Percentiles rank a stretch among this genome's conserved stretches.
phyloP scores from a whole-genome alignment of 2,113 vertebrate species.

The Coptodon bakossiorum region DNA sequence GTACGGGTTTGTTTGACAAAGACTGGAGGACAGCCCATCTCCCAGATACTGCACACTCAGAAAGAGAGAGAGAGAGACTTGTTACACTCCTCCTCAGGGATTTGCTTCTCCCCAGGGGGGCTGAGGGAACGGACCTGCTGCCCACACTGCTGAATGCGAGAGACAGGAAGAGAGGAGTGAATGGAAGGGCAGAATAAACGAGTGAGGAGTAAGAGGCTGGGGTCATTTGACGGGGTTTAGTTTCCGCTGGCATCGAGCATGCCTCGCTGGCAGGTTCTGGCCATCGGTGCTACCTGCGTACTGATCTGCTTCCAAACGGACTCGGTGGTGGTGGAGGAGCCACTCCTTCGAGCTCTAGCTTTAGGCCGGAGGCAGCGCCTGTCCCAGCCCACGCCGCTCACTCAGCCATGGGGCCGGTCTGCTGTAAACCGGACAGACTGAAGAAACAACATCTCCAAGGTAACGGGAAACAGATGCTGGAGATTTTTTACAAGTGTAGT shows the following conservation, averaged over 20 bases:
- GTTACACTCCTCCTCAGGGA: slow-evolving; percentile 58
- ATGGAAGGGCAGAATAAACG: slow-evolving; percentile 24
- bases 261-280: slow-evolving; percentile 40
- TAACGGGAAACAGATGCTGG: slow-evolving; percentile 59
- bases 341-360: slow-evolving; percentile 12
- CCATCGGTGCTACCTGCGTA: slow-evolving; percentile 26
- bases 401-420: slow-evolving; percentile 67
- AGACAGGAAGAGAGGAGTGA: slow-evolving; percentile 18
- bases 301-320: slow-evolving; percentile 33
- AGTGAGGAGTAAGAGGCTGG: slow-evolving; percentile 15
- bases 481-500: slow-evolving; percentile 39
- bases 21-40: slow-evolving; percentile 64
- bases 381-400: neutral
- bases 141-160: slow-evolving; percentile 43
- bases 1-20: slow-evolving; percentile 58
- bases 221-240: slow-evolving; percentile 31
- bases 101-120: slow-evolving; percentile 60
- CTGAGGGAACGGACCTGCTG: slow-evolving; percentile 54
- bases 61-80: slow-evolving; percentile 29
- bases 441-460: slow-evolving; percentile 66
- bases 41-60: slow-evolving; percentile 33
- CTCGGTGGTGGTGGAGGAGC: neutral
- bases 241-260: slow-evolving; percentile 40
- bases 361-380: slow-evolving; percentile 1
- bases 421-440: slow-evolving; percentile 59